A percentile compares a stretch with the other conserved stretches of the same genome.
Conservation (phyloP, 92 coral and sea anemone genomes). For the Epizoanthus rinbou region DNA sequence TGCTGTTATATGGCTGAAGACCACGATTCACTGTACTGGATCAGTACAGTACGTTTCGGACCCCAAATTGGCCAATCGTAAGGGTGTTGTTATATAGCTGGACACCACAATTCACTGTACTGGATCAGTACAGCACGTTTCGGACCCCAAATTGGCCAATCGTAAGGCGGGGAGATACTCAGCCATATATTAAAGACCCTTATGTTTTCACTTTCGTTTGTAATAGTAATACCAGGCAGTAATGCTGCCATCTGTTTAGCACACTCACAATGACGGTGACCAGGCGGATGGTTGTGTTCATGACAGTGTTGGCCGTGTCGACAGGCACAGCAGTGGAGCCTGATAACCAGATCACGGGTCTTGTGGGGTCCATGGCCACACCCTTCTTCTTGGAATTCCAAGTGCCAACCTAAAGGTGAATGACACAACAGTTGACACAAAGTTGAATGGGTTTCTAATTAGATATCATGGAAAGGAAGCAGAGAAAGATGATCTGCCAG, state of each 20-base stretch:
- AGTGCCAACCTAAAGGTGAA: slow-evolving; percentile 54
- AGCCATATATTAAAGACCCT: too few relatives aligned
- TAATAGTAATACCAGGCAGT: too few relatives aligned
- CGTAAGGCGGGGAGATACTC: too few relatives aligned
- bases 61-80: too few relatives aligned
- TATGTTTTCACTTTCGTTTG: not conserved
- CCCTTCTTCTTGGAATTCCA: slow-evolving; percentile 59
- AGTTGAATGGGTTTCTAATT: too few relatives aligned
- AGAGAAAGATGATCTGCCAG: not conserved
- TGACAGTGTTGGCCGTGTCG: slow-evolving; percentile 65
- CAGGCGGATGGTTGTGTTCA: slow-evolving; percentile 66
- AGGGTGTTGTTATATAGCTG: too few relatives aligned
- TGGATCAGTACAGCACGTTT: too few relatives aligned
- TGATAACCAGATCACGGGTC: slow-evolving; percentile 63
- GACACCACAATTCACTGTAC: too few relatives aligned
- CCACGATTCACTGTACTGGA: too few relatives aligned
- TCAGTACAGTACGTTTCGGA: too few relatives aligned
- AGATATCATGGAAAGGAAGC: not conserved
- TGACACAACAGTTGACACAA: not conserved
- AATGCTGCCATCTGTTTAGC: not conserved
- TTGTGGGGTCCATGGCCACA: slow-evolving; percentile 50
- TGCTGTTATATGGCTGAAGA: too few relatives aligned
- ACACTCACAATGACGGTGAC: slow-evolving; percentile 69
- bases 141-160: too few relatives aligned
- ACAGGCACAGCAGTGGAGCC: slow-evolving; percentile 59